Evolutionary conservation across 2,113 vertebrate species (phyloP).

Genomic region (Rhynchomys soricoides): DNA sequence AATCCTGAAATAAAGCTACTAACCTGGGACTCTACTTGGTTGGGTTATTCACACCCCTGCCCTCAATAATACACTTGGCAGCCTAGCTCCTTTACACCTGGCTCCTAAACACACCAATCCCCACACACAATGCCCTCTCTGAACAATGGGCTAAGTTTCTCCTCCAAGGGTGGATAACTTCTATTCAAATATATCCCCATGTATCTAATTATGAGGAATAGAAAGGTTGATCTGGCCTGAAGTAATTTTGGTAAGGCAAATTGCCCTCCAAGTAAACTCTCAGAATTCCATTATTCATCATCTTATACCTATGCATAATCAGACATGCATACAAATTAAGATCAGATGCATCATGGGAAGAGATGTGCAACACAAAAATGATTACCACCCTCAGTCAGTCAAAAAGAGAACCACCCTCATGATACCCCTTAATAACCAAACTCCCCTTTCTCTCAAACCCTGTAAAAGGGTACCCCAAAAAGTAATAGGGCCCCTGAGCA

Average conservation of each 20-base stretch:
- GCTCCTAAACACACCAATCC: not conserved
- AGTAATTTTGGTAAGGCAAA: not conserved
- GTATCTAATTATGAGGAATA: not conserved
- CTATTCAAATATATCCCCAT: not conserved
- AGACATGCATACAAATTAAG: not conserved
- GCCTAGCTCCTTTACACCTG: not conserved
- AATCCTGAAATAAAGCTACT: not conserved
- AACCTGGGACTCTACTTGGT: not conserved
- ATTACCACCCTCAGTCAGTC: not conserved
- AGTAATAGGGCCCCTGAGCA: not conserved
- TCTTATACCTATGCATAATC: not conserved
- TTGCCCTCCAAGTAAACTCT: not conserved
- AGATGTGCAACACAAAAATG: not conserved
- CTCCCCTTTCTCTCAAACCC: not conserved
- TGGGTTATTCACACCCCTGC: not conserved
- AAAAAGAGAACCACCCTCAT: not conserved
- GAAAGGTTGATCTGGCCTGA: not conserved
- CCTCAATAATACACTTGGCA: not conserved
- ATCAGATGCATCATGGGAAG: not conserved
- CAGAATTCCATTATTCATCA: not conserved
- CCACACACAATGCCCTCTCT: not conserved
- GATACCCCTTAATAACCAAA: not conserved
- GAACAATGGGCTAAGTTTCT: not conserved
- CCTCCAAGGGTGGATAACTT: not conserved
- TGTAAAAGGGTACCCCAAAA: not conserved